These are phyloP conservation scores for Sebastes minor DNA, from an alignment of 2,797 vertebrate genomes.

Conservation along the genomic window DNA sequence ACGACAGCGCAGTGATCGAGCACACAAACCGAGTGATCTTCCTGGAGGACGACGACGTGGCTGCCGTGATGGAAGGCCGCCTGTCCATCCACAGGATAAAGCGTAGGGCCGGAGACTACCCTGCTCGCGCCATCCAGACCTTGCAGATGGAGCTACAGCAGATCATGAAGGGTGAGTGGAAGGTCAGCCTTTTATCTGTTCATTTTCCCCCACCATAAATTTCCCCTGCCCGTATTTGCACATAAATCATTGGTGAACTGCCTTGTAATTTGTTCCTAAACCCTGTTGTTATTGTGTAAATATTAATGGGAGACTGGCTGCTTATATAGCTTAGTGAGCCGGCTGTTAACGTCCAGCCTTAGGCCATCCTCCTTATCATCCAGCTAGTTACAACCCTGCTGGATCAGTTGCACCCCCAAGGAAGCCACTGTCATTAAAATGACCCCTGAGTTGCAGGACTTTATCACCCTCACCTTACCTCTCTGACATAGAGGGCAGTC, in stretches of 20 bases:
- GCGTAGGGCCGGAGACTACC: constrained; percentile 91
- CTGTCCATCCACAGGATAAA: constrained; percentile 98
- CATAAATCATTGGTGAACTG: constrained; percentile 15
- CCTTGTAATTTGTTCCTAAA: constrained; percentile 45
- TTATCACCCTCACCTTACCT: background rate
- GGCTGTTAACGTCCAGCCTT: background rate
- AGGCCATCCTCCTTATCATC: constrained; percentile 2
- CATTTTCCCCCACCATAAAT: background rate
- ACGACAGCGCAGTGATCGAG: constrained; percentile 92
- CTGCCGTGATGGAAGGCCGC: constrained; percentile 91
- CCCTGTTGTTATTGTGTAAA: constrained; percentile 33
- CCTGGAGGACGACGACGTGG: constrained; percentile 98
- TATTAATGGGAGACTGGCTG: background rate
- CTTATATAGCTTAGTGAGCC: background rate
- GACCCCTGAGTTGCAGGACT: background rate
- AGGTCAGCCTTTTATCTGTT: background rate
- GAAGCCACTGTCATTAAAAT: background rate
- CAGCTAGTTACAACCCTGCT: constrained; percentile 23
- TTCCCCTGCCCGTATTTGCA: background rate
- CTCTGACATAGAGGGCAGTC: background rate
- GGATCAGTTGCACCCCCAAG: background rate
- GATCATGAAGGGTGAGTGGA: constrained; percentile 93
- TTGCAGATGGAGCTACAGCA: constrained; percentile 99
- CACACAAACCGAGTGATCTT: constrained; percentile 98
- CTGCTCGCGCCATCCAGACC: constrained; percentile 94